phyloP scores from a whole-genome alignment of 23 tunicate genomes.

The Halocynthia roretzi region DNA sequence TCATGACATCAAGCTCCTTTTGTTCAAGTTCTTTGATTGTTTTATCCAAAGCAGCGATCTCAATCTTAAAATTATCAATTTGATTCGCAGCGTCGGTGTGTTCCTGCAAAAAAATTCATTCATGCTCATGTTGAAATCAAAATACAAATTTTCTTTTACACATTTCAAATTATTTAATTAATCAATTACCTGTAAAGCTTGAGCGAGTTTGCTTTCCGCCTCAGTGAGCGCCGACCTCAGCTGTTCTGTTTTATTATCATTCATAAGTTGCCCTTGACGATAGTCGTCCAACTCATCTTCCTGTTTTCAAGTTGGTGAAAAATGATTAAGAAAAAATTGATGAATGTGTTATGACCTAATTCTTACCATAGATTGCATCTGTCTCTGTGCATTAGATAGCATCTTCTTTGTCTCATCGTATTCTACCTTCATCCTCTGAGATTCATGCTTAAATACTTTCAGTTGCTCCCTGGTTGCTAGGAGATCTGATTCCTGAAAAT shows the following conservation, averaged over 20 bases:
- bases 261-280: conserved; percentile 4
- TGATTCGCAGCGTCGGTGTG: conserved; percentile 28
- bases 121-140: not conserved
- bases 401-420: conserved; percentile 23
- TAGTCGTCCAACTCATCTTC: conserved; percentile 9
- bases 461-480: conserved; percentile 19
- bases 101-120: conserved; percentile 28
- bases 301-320: not conserved
- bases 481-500: conserved; percentile 7
- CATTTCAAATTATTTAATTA: not conserved
- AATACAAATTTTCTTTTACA: not conserved
- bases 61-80: conserved; percentile 42
- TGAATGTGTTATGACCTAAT: not conserved
- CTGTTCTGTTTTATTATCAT: conserved; percentile 13
- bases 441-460: conserved; percentile 23
- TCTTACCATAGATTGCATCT: conserved; percentile 12
- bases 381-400: conserved; percentile 1
- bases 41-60: conserved; percentile 48
- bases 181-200: conserved; percentile 47
- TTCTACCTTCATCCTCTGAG: not conserved
- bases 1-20: conserved; percentile 57
- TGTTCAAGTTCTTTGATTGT: conserved; percentile 45
- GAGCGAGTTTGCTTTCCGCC: conserved; percentile 62
- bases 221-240: conserved; percentile 33
- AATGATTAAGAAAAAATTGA: not conserved